Evolutionary conservation across 2,113 vertebrate genomes (phyloP).

Genomic region (Potamarius usumacintae): DNA sequence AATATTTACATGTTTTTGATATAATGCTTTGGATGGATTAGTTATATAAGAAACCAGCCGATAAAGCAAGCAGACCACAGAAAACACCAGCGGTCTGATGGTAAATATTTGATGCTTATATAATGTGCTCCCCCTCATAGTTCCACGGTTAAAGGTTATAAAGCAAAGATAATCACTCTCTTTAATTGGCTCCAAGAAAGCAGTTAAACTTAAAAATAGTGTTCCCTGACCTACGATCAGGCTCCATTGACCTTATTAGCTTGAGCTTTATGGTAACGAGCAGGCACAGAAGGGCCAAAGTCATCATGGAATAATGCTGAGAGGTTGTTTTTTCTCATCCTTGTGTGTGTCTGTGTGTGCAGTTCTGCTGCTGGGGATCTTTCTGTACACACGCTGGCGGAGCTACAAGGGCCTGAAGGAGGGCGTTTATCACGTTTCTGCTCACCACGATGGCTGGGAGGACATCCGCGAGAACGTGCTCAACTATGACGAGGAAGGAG

Average conservation of each 20-base stretch:
- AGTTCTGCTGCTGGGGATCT: slow-evolving; percentile 78
- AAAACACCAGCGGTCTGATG: not conserved
- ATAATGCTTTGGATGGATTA: not conserved
- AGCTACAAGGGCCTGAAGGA: slow-evolving; percentile 74
- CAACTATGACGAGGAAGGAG: slow-evolving; percentile 88
- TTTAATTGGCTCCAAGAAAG: not conserved
- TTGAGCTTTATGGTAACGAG: slow-evolving; percentile 18
- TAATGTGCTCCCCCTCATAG: not conserved
- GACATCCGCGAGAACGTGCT: slow-evolving; percentile 86
- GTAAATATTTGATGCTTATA: not conserved
- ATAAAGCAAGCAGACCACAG: not conserved
- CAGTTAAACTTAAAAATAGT: not conserved
- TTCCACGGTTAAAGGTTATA: slow-evolving; percentile 14
- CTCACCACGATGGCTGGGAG: slow-evolving; percentile 79
- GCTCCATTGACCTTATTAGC: slow-evolving; percentile 18
- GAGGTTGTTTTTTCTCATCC: not conserved
- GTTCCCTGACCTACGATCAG: not conserved
- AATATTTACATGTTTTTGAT: not conserved
- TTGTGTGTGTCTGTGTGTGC: slow-evolving; percentile 43
- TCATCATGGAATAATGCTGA: slow-evolving; percentile 5
- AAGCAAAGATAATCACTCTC: slow-evolving; percentile 1
- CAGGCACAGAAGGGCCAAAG: not conserved
- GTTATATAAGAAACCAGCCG: not conserved
- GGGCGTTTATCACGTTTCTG: slow-evolving; percentile 73
- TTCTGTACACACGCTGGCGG: slow-evolving; percentile 79